These are phyloP conservation scores for Ectemnius continuus DNA, from an alignment of 2,888 invertebrate genomes.

Conservation along the genomic window DNA sequence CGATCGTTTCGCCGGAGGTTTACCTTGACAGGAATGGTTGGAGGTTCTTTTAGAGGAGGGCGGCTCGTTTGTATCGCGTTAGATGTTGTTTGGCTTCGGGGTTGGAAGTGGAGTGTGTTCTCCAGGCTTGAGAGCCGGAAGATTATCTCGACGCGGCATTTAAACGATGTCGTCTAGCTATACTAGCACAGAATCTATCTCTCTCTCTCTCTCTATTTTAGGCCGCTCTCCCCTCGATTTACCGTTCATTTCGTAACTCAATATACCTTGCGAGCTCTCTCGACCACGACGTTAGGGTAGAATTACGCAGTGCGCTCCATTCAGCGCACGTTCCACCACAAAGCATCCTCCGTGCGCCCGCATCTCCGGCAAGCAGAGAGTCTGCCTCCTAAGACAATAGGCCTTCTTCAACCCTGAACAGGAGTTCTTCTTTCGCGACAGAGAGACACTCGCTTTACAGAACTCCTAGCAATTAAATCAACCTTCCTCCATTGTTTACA, in stretches of 20 bases:
- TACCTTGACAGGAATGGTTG: too few species aligned
- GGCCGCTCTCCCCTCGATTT: conserved; percentile 54
- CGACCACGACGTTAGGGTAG: conserved; percentile 42
- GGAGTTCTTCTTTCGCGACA: not conserved
- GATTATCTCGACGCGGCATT: conserved; percentile 48
- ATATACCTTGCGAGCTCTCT: conserved; percentile 51
- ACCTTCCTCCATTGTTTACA: not conserved
- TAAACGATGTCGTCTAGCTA: conserved; percentile 52
- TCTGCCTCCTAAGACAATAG: not conserved
- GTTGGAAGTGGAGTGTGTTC: too few species aligned
- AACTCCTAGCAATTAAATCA: not conserved
- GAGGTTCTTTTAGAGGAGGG: too few species aligned
- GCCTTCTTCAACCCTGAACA: too few species aligned
- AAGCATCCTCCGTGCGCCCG: not conserved
- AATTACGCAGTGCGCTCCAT: conserved; percentile 28
- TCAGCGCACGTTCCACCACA: conserved; percentile 5
- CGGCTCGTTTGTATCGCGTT: too few species aligned
- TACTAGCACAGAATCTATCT: conserved; percentile 24
- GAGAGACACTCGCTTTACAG: not conserved
- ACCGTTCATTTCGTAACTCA: conserved; percentile 62
- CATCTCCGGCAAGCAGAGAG: not conserved
- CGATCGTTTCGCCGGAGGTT: too few species aligned
- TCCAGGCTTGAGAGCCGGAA: conserved; percentile 28
- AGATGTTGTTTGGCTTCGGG: too few species aligned
- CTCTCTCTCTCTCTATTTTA: conserved; percentile 53